phyloP scores from a whole-genome alignment of 1,140 invertebrate genomes.

The Drosophila murphyi region DNA sequence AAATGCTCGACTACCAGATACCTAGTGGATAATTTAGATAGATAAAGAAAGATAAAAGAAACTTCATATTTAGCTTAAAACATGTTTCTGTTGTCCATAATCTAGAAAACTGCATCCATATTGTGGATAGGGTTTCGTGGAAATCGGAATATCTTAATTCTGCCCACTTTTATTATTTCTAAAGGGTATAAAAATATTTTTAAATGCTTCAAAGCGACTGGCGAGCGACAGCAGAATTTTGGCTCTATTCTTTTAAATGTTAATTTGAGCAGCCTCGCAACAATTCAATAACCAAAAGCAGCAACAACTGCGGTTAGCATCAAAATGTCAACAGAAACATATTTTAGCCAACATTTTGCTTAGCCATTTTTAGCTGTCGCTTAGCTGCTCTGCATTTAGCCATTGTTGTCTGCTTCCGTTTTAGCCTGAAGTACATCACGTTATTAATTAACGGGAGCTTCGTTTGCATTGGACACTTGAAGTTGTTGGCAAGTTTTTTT shows the following conservation, averaged over 20 bases:
- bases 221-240: slow-evolving; percentile 44
- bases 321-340: slow-evolving; percentile 70
- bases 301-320: slow-evolving; percentile 26
- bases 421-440: slow-evolving; percentile 36
- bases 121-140: no score
- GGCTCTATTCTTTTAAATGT: slow-evolving; percentile 77
- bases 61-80: no score
- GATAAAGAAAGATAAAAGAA: no score
- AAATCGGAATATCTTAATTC: no score
- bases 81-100: no score
- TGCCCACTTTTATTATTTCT: not conserved
- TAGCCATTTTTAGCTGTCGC: not conserved
- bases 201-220: slow-evolving; percentile 56
- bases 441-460: slow-evolving; percentile 36
- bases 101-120: no score
- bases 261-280: slow-evolving; percentile 68
- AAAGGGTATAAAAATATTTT: slow-evolving; percentile 46
- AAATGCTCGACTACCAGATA: not conserved
- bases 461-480: slow-evolving; percentile 16
- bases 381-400: slow-evolving; percentile 21
- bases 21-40: not conserved
- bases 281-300: slow-evolving; percentile 72
- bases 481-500: slow-evolving; percentile 34
- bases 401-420: slow-evolving; percentile 37
- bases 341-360: slow-evolving; percentile 38